These are phyloP conservation scores for Eristalis pertinax DNA, from an alignment of 2,888 invertebrate genomes.

Conservation along the genomic window DNA sequence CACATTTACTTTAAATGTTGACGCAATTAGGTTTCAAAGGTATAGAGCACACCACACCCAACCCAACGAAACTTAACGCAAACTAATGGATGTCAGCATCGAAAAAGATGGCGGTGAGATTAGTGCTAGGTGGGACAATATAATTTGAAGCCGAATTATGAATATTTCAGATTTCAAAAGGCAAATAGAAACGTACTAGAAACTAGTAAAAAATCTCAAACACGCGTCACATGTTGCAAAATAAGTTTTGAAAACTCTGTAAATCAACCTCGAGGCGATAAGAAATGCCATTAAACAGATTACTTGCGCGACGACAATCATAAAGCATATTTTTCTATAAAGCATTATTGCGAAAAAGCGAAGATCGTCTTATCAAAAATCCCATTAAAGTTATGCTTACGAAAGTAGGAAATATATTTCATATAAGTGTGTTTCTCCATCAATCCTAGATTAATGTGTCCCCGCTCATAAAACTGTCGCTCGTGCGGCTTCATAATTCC, in stretches of 20 bases:
- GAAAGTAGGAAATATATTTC: not conserved
- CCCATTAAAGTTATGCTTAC: not conserved
- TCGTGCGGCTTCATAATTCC: conserved; percentile 14
- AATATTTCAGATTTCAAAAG: too few relatives aligned
- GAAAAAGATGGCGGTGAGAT: too few relatives aligned
- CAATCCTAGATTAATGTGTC: not conserved
- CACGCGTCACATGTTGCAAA: not conserved
- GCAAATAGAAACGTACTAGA: too few relatives aligned
- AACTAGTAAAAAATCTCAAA: not conserved
- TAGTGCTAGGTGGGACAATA: too few relatives aligned
- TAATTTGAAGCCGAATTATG: too few relatives aligned
- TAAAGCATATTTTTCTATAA: not conserved
- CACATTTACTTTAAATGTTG: too few relatives aligned
- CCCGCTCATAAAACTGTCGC: conserved; percentile 37
- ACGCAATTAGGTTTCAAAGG: too few relatives aligned
- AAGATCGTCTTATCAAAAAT: not conserved
- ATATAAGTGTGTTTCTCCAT: not conserved
- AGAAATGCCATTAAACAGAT: not conserved
- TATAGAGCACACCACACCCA: too few relatives aligned
- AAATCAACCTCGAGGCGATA: not conserved
- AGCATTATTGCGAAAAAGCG: not conserved
- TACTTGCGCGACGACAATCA: not conserved
- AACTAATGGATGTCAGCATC: too few relatives aligned
- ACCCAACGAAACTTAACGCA: too few relatives aligned
- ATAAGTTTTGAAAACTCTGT: not conserved